Evolutionary conservation across 2,888 invertebrate species (phyloP).

Genomic region (Venusia cambrica): DNA sequence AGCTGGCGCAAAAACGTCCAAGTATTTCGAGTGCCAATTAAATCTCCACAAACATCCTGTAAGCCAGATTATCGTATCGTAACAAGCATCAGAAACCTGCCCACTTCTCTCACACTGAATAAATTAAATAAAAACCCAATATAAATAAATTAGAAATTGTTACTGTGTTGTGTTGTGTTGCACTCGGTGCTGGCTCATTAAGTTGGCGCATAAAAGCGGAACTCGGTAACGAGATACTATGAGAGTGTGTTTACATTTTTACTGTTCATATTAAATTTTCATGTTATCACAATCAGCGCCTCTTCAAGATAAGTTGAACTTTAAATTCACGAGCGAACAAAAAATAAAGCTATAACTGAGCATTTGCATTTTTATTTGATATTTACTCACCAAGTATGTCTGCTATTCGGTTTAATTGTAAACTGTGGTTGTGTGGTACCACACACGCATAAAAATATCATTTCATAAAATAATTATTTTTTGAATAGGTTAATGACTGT

Average conservation of each 20-base stretch:
- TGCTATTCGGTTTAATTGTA: no score
- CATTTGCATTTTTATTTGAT: slow-evolving; percentile 25
- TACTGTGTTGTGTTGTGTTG: slow-evolving; percentile 41
- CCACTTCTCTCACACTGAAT: slow-evolving; percentile 73
- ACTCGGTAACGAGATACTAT: slow-evolving; percentile 36
- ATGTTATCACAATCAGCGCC: slow-evolving; percentile 37
- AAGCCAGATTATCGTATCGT: slow-evolving; percentile 77
- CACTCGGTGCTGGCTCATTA: slow-evolving; percentile 52
- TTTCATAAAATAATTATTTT: no score
- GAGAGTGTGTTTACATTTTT: slow-evolving; percentile 38
- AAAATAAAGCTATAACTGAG: slow-evolving; percentile 21
- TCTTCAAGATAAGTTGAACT: slow-evolving; percentile 26
- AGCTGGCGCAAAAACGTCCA: slow-evolving; percentile 56
- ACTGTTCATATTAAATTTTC: slow-evolving; percentile 45
- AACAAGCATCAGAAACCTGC: slow-evolving; percentile 72
- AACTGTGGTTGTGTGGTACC: no score
- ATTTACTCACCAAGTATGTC: no score
- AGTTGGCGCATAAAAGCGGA: slow-evolving; percentile 47
- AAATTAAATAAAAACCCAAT: slow-evolving; percentile 75
- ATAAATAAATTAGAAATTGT: slow-evolving; percentile 72
- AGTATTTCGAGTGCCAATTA: slow-evolving; percentile 76
- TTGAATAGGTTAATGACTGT: no score
- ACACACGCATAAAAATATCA: no score
- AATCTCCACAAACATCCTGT: slow-evolving; percentile 75
- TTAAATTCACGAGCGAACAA: slow-evolving; percentile 24